A percentile compares a stretch with the other conserved stretches of the same genome.
phyloP scores from a whole-genome alignment of 2,888 invertebrate species.

The Catonia carolina region DNA sequence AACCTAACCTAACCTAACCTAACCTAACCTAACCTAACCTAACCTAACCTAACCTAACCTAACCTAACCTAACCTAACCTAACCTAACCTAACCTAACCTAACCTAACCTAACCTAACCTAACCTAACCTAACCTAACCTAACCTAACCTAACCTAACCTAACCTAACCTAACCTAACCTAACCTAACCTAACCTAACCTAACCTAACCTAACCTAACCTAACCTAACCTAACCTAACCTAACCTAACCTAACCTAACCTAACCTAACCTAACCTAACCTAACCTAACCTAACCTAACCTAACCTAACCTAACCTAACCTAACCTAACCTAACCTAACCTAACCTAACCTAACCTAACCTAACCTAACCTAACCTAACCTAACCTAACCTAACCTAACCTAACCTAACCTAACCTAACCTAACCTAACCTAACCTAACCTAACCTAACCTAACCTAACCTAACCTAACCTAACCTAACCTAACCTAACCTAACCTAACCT shows the following conservation, averaged over 20 bases:
- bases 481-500: no score
- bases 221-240: no score
- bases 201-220: conserved; percentile 17
- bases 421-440: no score
- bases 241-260: no score
- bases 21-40: conserved; percentile 34
- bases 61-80: conserved; percentile 25
- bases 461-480: no score
- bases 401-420: no score
- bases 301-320: conserved; percentile 24
- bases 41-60: conserved; percentile 33
- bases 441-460: no score
- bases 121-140: conserved; percentile 26
- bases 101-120: conserved; percentile 28
- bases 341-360: conserved; percentile 27
- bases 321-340: conserved; percentile 27
- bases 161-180: conserved; percentile 25
- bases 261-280: no score
- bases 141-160: conserved; percentile 27
- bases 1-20: conserved; percentile 34
- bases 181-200: conserved; percentile 26
- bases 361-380: conserved; percentile 26
- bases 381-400: no score
- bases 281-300: conserved; percentile 7
- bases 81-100: conserved; percentile 28